These are phyloP conservation scores for Tachuris rubrigastra DNA, from an alignment of 2,113 vertebrate species.

Conservation along the genomic window DNA sequence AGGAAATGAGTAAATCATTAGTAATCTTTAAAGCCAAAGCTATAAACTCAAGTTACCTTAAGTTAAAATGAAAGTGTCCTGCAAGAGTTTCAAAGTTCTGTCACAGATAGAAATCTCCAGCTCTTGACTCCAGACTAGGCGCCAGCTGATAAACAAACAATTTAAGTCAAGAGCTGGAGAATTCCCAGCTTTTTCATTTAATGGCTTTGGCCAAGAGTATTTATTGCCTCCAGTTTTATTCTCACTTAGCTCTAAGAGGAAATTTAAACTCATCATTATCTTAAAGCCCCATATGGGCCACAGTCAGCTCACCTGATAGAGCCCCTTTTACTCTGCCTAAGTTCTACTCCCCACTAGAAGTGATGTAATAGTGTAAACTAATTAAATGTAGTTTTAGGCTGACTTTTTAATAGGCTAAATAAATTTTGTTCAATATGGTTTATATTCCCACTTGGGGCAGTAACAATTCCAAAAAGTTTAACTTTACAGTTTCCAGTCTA, in stretches of 20 bases:
- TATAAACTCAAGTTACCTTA: constrained; percentile 89
- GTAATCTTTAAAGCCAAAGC: constrained; percentile 89
- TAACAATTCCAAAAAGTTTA: constrained; percentile 75
- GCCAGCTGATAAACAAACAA: constrained; percentile 89
- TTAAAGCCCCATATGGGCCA: constrained; percentile 78
- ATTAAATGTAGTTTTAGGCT: constrained; percentile 76
- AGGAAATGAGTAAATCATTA: constrained; percentile 92
- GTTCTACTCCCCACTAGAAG: constrained; percentile 66
- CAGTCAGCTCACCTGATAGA: constrained; percentile 77
- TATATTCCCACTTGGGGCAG: constrained; percentile 78
- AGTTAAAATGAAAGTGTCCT: constrained; percentile 91
- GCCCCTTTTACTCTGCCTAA: constrained; percentile 55
- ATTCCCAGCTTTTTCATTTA: constrained; percentile 89
- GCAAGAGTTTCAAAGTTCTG: constrained; percentile 84
- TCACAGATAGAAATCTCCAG: constrained; percentile 89
- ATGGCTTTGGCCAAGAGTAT: constrained; percentile 84
- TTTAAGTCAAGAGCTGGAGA: constrained; percentile 87
- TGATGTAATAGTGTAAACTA: constrained; percentile 78
- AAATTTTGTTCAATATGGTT: constrained; percentile 80
- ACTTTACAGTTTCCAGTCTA: constrained; percentile 71
- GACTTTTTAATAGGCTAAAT: constrained; percentile 80
- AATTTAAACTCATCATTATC: constrained; percentile 87
- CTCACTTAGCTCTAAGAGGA: constrained; percentile 86
- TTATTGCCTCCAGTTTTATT: constrained; percentile 89
- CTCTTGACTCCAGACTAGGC: constrained; percentile 88